Percentiles rank a stretch among this genome's conserved stretches.
phyloP scores from a whole-genome alignment of 2,113 vertebrate genomes.

The Larimichthys polyactis region DNA sequence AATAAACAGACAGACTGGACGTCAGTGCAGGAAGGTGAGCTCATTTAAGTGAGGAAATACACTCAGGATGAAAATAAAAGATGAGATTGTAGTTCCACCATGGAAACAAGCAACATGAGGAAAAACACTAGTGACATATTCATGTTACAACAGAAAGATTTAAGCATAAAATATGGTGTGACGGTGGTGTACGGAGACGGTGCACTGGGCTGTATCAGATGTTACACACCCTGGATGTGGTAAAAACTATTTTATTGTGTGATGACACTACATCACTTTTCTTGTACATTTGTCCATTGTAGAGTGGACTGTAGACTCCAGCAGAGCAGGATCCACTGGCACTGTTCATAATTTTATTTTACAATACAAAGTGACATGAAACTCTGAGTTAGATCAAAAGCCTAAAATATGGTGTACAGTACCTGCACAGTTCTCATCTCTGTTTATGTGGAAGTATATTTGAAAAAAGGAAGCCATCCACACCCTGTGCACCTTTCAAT shows the following conservation, averaged over 20 bases:
- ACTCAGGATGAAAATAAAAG: neutral
- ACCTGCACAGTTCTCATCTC: neutral
- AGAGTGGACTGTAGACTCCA: no score
- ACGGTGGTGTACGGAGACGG: neutral
- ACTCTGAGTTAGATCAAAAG: neutral
- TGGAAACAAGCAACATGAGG: neutral
- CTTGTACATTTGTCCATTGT: no score
- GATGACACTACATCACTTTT: neutral
- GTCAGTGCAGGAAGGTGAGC: neutral
- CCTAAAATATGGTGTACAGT: neutral
- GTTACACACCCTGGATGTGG: no score
- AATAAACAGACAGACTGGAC: slow-evolving; percentile 2
- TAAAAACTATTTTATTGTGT: no score
- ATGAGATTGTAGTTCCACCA: neutral
- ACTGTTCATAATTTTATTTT: neutral
- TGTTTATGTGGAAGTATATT: neutral
- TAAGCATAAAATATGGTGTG: neutral
- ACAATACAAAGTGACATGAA: no score
- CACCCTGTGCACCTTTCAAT: neutral
- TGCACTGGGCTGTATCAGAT: no score
- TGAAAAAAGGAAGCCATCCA: neutral
- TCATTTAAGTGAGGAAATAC: slow-evolving; percentile 16
- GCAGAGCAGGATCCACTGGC: no score
- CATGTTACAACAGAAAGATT: neutral
- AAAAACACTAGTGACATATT: neutral